A percentile compares a stretch with the other conserved stretches of the same genome.
phyloP scores from a whole-genome alignment of 2,888 invertebrate species.

The Diarsia dahlii region DNA sequence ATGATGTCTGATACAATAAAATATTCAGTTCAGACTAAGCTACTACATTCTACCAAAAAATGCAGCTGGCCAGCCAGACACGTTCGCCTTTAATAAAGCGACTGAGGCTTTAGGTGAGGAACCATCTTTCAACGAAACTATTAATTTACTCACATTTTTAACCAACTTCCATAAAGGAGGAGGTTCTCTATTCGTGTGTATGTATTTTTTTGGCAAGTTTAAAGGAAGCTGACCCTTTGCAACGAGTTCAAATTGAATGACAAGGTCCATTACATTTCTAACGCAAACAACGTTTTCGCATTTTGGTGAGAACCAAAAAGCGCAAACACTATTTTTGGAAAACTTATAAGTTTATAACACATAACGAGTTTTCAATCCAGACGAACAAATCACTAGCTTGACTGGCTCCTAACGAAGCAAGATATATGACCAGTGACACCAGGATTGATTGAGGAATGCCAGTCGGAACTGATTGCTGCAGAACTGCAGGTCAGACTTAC shows the following conservation, averaged over 20 bases:
- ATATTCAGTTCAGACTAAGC: too few species aligned
- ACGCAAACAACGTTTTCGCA: neutral
- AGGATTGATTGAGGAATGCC: conserved; percentile 71
- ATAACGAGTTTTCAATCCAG: conserved; percentile 42
- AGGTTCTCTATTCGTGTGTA: too few species aligned
- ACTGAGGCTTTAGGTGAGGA: too few species aligned
- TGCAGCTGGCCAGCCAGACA: too few species aligned
- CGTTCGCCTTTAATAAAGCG: too few species aligned
- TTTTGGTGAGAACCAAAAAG: neutral
- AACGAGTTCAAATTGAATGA: neutral
- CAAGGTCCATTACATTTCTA: neutral
- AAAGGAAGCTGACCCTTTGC: neutral
- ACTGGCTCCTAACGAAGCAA: conserved; percentile 65
- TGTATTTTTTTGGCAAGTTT: too few species aligned
- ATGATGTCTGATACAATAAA: too few species aligned
- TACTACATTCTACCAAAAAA: too few species aligned
- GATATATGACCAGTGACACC: conserved; percentile 68
- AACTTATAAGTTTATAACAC: conserved; percentile 31
- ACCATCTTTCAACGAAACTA: neutral
- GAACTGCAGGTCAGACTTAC: conserved; percentile 52
- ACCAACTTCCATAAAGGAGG: too few species aligned
- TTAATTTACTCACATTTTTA: neutral
- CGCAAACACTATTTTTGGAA: conserved; percentile 29
- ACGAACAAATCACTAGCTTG: conserved; percentile 46
- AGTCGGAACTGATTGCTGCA: conserved; percentile 63